A percentile compares a stretch with the other conserved stretches of the same genome.
phyloP scores from a whole-genome alignment of 2,888 invertebrate genomes.

The Scrobipalpa costella region DNA sequence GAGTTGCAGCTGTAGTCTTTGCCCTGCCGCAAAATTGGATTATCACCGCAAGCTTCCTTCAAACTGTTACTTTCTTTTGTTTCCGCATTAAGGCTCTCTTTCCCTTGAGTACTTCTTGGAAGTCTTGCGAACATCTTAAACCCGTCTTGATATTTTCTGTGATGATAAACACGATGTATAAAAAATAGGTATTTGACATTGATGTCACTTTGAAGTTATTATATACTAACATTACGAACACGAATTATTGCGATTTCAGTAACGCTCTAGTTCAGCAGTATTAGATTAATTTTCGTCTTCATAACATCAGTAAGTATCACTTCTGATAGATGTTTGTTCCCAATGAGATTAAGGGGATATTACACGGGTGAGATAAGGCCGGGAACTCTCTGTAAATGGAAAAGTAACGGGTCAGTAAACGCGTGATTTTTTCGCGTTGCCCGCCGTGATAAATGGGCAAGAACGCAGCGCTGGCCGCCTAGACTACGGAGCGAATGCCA shows the following conservation, averaged over 20 bases:
- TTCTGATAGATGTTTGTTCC: background rate
- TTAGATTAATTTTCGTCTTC: no score
- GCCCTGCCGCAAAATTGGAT: slow-evolving; percentile 27
- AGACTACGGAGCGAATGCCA: slow-evolving; percentile 61
- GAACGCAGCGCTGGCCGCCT: slow-evolving; percentile 46
- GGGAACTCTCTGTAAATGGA: slow-evolving; percentile 69
- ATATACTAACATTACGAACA: no score
- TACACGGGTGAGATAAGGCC: slow-evolving; percentile 64
- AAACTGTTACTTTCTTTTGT: slow-evolving; percentile 27
- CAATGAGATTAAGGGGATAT: slow-evolving; percentile 15
- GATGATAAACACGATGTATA: background rate
- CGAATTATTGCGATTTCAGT: no score
- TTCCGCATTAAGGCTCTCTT: slow-evolving; percentile 22
- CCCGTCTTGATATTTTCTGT: background rate
- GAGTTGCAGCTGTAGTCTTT: slow-evolving; percentile 22
- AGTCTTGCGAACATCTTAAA: slow-evolving; percentile 13
- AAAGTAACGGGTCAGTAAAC: slow-evolving; percentile 72
- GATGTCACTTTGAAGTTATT: no score
- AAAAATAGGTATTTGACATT: no score
- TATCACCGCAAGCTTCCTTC: slow-evolving; percentile 28
- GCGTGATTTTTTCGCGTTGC: slow-evolving; percentile 65
- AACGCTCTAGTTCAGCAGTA: no score
- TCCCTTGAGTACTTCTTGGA: slow-evolving; percentile 18
- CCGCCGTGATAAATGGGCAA: slow-evolving; percentile 71
- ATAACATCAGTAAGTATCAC: no score